Percentiles rank a stretch among this genome's conserved stretches.
Conservation (phyloP, 64 coral and sea anemone genomes). For the Montipora efflorescens region DNA sequence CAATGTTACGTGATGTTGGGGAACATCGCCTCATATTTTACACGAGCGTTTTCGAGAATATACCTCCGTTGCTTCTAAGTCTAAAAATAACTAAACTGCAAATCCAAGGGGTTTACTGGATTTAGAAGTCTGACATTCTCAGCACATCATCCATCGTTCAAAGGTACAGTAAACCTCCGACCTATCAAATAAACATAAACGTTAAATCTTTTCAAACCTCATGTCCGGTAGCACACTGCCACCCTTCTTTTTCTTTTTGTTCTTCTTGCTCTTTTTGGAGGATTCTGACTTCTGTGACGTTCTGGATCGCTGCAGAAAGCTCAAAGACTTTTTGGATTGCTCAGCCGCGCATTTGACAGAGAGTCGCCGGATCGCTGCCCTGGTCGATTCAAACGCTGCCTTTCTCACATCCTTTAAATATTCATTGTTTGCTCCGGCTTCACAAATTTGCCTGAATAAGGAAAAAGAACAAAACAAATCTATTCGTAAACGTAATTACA, state of each 20-base stretch:
- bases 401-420: slow-evolving; percentile 70
- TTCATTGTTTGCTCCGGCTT: slow-evolving; percentile 61
- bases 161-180: too few species aligned
- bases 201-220: neutral
- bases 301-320: neutral
- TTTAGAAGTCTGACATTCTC: too few species aligned
- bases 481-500: too few species aligned
- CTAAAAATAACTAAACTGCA: too few species aligned
- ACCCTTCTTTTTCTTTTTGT: neutral
- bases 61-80: too few species aligned
- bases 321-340: neutral
- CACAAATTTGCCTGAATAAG: slow-evolving; percentile 72
- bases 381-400: slow-evolving; percentile 69
- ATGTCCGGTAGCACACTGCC: slow-evolving; percentile 24
- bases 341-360: slow-evolving; percentile 62
- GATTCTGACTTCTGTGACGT: neutral
- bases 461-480: neutral
- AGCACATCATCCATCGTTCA: too few species aligned
- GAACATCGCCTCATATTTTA: too few species aligned
- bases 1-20: too few species aligned
- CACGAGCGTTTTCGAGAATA: too few species aligned
- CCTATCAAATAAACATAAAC: too few species aligned
- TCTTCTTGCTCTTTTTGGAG: neutral
- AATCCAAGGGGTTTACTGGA: too few species aligned
- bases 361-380: slow-evolving; percentile 60